Evolutionary conservation across 2,797 vertebrate genomes (phyloP), one percentile per base, ranked within the genome.

Genomic region (Cynodonichthys magdalenae): DNA sequence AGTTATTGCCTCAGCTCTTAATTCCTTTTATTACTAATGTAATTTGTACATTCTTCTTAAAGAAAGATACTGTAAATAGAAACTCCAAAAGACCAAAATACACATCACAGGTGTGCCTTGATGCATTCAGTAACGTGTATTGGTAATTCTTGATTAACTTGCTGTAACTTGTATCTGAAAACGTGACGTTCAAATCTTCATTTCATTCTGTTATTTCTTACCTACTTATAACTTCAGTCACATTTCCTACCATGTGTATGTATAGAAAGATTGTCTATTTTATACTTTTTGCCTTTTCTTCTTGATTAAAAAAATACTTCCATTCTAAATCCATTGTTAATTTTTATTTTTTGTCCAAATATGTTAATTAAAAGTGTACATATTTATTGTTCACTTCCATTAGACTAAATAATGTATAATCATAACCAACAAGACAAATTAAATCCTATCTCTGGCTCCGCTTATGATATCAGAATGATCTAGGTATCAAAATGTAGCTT

Each of bases 251-350:
- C 71, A 82, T 63, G 63, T 93, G 81, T 90, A 89, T 93, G 90
- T 94, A 93, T 92, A 94, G 91, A 92, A 90, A 92, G 89, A 93
- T 90, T 89, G 75, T 92, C 90, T 93, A 94, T 93, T 93, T 94
- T 94, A 79, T 94, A 93, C 85, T 90, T 87, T 88, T 85, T 86
- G 79, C 84, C 84, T 82, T 84, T 89, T 79, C 63, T 63, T 89
- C 87, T 85, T 87, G 82, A 93, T 92, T 93, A 94, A 94, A 89
- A 68, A 81, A 80, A 27, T 80, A 82, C 87, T 39, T 85, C 74
- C 60, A 69, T 49, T 71, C 53, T 46, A 47, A 63, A 20, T 19
- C 17, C 0, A 17, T 63, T 54, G 50, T 71, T 12, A 27, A 27
- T 39, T 36, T 15, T 15, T 4, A 6, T 64, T 55, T n/a, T 49